Percentiles rank a stretch among this genome's conserved stretches.
phyloP scores from a whole-genome alignment of 1,140 invertebrate genomes.

The Ganaspis sp. region DNA sequence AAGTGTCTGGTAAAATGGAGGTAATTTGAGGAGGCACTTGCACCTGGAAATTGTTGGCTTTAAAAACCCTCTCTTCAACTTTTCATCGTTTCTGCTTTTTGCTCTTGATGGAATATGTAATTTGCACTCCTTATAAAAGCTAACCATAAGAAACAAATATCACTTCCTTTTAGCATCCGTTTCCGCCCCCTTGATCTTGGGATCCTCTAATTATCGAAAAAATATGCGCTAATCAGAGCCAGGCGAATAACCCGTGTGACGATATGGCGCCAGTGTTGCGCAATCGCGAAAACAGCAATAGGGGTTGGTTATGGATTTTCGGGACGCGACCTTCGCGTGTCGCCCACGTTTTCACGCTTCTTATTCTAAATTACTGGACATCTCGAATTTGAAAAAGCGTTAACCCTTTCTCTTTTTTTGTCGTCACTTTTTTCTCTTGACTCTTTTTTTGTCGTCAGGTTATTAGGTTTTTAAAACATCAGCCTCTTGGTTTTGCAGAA shows the following conservation, averaged over 20 bases:
- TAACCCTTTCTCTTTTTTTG: constrained; percentile 18
- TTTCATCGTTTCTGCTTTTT: neutral
- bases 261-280: constrained; percentile 48
- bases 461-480: no score
- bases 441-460: no score
- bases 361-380: constrained; percentile 24
- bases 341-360: constrained; percentile 48
- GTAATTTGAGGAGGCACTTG: neutral
- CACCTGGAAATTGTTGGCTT: neutral
- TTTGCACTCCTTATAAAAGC: neutral
- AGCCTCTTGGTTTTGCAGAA: no score
- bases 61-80: neutral
- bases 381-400: constrained; percentile 30
- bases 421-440: no score
- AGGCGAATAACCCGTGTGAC: constrained; percentile 39
- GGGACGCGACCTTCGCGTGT: constrained; percentile 63
- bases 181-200: neutral
- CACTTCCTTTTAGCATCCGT: neutral
- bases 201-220: constrained; percentile 41
- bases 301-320: constrained; percentile 70
- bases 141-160: neutral
- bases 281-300: constrained; percentile 45
- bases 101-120: neutral
- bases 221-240: constrained; percentile 41
- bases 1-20: neutral